Evolutionary conservation across 2,888 invertebrate species (phyloP), one percentile per base, ranked within the genome.

Genomic region (Brenthis hecate): DNA sequence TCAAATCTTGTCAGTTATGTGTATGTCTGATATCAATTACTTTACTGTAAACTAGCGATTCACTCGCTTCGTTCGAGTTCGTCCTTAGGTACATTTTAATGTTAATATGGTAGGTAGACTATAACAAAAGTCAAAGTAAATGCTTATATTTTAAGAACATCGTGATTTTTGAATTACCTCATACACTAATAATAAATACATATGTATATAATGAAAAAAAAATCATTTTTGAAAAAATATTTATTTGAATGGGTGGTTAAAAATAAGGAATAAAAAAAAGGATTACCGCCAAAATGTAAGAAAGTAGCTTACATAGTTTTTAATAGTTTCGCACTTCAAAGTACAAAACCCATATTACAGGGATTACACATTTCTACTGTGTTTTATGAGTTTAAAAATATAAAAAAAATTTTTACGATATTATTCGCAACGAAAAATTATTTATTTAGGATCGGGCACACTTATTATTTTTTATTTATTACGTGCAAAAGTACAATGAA

Each of bases 291-390:
- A 13, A 28, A 60, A 48, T 19, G 48, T 48, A 60, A 50, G 28
- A 48, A 48, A 48, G 60, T 28, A 60, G 48, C 48, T 60, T 50
- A 28, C 13, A 48, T 60, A 60, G 28, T 60, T 60, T 60, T 60
- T 60, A 60, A 60, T 60, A 60, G 58, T 60, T 60, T 50, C 50
- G 23, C 60, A 60, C 48, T 60, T 60, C n/a, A 50, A 28, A 60
- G 48, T 16, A 60, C 28, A 58, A 58, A 48, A 8, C 47, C 5
- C n/a, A 11, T 48, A 23, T 50, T 60, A 50, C n/a, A 60, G 13
- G 60, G 60, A 60, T 60, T 60, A 60, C 48, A 60, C 23, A 23
- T 11, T n/a, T 56, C 16, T 56, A n/a, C 43, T 43, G 13, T 36
- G 13, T 19, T 57, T 16, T 43, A 13, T 50, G 14, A 48, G 4